These are phyloP conservation scores for Lochmaea capreae DNA, from an alignment of 2,888 invertebrate species.

Conservation along the genomic window DNA sequence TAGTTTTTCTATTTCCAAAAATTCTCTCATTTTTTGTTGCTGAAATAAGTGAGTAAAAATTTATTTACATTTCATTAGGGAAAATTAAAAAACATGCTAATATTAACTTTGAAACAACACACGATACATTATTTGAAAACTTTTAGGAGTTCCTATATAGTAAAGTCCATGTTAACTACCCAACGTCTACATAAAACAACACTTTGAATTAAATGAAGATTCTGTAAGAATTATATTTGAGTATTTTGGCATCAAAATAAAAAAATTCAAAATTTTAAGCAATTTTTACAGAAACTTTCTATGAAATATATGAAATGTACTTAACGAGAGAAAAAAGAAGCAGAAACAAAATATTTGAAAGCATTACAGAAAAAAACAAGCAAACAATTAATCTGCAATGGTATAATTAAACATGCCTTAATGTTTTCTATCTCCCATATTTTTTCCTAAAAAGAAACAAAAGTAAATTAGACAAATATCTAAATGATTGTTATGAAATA, in stretches of 20 bases:
- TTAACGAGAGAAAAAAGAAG: slow-evolving; percentile 21
- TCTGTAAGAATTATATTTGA: not conserved
- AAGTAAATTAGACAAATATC: slow-evolving; percentile 54
- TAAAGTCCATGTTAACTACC: not conserved
- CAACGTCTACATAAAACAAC: not conserved
- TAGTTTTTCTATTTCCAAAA: slow-evolving; percentile 72
- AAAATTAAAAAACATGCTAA: not conserved
- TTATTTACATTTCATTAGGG: not conserved
- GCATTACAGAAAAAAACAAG: slow-evolving; percentile 32
- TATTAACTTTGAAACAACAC: not conserved
- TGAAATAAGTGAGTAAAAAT: slow-evolving; percentile 54
- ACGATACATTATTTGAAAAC: no score
- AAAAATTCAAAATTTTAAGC: not conserved
- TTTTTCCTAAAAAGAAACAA: slow-evolving; percentile 69
- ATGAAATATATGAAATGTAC: slow-evolving; percentile 10
- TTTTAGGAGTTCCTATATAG: not conserved
- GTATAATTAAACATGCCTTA: slow-evolving; percentile 70
- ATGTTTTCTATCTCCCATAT: slow-evolving; percentile 70
- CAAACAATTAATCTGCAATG: slow-evolving; percentile 44
- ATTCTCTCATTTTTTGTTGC: slow-evolving; percentile 69
- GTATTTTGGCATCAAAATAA: not conserved
- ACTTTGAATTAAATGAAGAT: not conserved
- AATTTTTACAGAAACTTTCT: not conserved
- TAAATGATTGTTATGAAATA: slow-evolving; percentile 36
- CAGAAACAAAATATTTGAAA: slow-evolving; percentile 30